Evolutionary conservation across 2,888 invertebrate genomes (phyloP).

Genomic region (Notocelia uddmanniana): DNA sequence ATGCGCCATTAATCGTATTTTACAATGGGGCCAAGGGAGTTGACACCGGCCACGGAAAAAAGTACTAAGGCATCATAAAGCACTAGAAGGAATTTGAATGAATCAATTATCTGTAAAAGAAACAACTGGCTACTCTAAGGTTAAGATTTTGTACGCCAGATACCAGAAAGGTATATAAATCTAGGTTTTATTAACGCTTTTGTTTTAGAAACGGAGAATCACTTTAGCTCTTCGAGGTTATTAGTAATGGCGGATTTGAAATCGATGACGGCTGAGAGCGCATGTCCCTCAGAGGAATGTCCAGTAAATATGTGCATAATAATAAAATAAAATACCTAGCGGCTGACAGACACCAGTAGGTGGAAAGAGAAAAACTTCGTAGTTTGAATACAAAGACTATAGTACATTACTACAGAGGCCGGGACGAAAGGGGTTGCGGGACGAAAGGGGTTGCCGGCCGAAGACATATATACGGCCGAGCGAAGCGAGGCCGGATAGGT

Average conservation of each 20-base stretch:
- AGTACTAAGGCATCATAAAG: conserved; percentile 25
- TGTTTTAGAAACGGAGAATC: background rate
- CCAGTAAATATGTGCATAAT: background rate
- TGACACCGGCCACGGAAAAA: conserved; percentile 18
- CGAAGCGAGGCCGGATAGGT: no score
- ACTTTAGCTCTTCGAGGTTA: conserved; percentile 12
- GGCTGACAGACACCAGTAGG: background rate
- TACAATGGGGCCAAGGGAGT: conserved; percentile 8
- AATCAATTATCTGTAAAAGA: background rate
- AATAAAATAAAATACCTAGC: background rate
- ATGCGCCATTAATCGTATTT: conserved; percentile 1
- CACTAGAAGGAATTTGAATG: background rate
- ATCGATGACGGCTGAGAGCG: conserved; percentile 25
- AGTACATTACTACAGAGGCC: no score
- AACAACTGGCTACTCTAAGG: no score
- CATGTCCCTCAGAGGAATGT: no score
- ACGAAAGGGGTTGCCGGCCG: no score
- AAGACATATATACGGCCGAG: no score
- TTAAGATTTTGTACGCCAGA: background rate
- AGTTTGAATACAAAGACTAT: no score
- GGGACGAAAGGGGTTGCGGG: no score
- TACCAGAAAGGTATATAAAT: no score
- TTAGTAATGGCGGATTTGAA: conserved; percentile 9
- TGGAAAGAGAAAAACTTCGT: background rate
- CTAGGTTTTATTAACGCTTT: background rate